A percentile compares a stretch with the other conserved stretches of the same genome.
Evolutionary conservation across 2,113 vertebrate genomes (phyloP).

Genomic region (Willisornis vidua): DNA sequence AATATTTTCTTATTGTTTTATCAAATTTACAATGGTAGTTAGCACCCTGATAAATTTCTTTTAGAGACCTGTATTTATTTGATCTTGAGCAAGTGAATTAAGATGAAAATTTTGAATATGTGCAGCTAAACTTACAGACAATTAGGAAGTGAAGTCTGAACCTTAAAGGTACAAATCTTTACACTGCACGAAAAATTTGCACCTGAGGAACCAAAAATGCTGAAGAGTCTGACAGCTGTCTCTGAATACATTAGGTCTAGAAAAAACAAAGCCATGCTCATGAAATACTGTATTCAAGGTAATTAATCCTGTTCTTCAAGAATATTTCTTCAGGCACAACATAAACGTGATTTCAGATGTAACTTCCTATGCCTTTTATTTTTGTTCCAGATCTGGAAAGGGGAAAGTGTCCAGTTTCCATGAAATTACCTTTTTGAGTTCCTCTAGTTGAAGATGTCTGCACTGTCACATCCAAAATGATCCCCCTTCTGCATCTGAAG

Average conservation of each 20-base stretch:
- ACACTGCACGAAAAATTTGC: neutral
- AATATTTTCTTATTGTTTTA: neutral
- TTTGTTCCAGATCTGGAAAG: neutral
- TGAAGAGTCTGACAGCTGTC: neutral
- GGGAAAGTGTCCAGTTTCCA: fast-evolving
- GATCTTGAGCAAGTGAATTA: neutral
- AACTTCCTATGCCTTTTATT: fast-evolving
- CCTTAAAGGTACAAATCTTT: neutral
- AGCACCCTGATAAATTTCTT: neutral
- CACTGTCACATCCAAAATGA: neutral
- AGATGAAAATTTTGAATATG: neutral
- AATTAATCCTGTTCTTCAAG: neutral
- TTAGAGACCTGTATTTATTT: neutral
- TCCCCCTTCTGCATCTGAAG: neutral
- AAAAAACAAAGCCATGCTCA: neutral
- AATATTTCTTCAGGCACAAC: neutral
- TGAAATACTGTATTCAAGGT: neutral
- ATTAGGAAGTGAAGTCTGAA: neutral
- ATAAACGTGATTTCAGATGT: neutral
- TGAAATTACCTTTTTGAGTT: neutral
- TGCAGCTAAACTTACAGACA: neutral
- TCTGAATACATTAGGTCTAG: neutral
- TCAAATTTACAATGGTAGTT: neutral
- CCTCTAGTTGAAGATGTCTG: neutral
- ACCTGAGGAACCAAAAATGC: neutral